Percentiles rank a stretch among this genome's conserved stretches.
Conservation (phyloP, 2,888 invertebrate genomes). For the Pycnomerus fuliginosus region DNA sequence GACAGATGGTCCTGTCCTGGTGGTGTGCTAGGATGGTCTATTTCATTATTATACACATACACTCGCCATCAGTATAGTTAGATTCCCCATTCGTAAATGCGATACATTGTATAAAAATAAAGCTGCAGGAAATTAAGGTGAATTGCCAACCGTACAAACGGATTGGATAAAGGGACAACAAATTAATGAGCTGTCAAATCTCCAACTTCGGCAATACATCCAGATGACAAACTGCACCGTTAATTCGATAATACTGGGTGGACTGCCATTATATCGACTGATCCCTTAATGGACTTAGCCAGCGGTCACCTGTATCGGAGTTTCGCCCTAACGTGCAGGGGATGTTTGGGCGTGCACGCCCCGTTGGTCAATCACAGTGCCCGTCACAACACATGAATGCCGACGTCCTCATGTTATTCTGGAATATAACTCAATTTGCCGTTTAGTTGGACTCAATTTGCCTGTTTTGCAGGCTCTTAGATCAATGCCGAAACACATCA, state of each 20-base stretch:
- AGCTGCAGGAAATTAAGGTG: too few relatives aligned
- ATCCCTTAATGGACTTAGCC: slow-evolving; percentile 27
- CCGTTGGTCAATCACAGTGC: slow-evolving; percentile 35
- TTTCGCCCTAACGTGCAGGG: slow-evolving; percentile 19
- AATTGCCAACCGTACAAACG: too few relatives aligned
- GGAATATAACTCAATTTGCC: slow-evolving; percentile 37
- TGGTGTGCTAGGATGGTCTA: slow-evolving; percentile 14
- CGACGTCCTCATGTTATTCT: slow-evolving; percentile 25
- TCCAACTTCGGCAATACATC: not conserved
- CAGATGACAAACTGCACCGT: slow-evolving; percentile 26
- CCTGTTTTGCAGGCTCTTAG: slow-evolving; percentile 6
- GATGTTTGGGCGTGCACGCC: slow-evolving; percentile 26
- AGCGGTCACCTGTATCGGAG: slow-evolving; percentile 22
- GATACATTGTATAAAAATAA: too few relatives aligned
- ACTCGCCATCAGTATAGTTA: too few relatives aligned
- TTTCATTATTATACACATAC: too few relatives aligned
- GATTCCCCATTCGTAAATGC: too few relatives aligned
- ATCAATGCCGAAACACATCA: slow-evolving; percentile 4
- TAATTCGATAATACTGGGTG: slow-evolving; percentile 31
- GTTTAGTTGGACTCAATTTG: slow-evolving; percentile 26
- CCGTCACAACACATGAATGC: slow-evolving; percentile 34
- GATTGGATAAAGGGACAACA: too few relatives aligned
- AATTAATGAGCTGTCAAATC: too few relatives aligned
- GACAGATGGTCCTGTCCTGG: slow-evolving; percentile 43
- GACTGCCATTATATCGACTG: slow-evolving; percentile 5